phyloP scores from a whole-genome alignment of 2,888 invertebrate genomes.

The Phyllotreta striolata region DNA sequence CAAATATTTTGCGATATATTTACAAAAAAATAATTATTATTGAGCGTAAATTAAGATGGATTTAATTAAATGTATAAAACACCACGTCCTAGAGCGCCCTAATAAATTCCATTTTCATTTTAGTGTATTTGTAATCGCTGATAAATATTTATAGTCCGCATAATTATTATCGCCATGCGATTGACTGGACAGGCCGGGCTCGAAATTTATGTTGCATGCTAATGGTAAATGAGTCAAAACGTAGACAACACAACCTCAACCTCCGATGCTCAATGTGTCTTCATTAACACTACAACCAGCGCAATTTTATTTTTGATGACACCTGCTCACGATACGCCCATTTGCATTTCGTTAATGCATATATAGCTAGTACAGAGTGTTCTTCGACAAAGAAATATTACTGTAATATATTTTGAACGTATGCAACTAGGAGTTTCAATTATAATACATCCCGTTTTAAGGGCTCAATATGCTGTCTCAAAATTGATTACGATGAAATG shows the following conservation, averaged over 20 bases:
- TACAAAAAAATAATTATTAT: no score
- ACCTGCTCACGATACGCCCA: constrained; percentile 41
- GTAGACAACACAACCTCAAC: constrained; percentile 41
- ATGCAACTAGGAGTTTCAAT: neutral
- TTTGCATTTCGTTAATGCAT: constrained; percentile 36
- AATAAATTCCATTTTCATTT: no score
- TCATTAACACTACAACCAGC: constrained; percentile 45
- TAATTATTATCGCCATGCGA: constrained; percentile 12
- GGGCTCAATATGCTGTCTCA: neutral
- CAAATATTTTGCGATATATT: no score
- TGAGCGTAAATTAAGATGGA: no score
- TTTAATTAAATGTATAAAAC: neutral
- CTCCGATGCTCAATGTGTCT: constrained; percentile 47
- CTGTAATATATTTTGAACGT: no score
- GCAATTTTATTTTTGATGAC: constrained; percentile 46
- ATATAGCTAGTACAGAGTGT: constrained; percentile 5
- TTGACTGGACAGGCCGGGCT: constrained; percentile 4
- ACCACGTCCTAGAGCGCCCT: neutral
- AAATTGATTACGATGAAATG: neutral
- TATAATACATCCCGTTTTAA: neutral
- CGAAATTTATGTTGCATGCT: constrained; percentile 16
- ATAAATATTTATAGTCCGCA: neutral
- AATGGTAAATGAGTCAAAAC: constrained; percentile 28
- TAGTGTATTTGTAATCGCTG: no score
- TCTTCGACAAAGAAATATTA: neutral